phyloP scores from a whole-genome alignment of 2,888 invertebrate species.

The Ischnus inquisitorius region DNA sequence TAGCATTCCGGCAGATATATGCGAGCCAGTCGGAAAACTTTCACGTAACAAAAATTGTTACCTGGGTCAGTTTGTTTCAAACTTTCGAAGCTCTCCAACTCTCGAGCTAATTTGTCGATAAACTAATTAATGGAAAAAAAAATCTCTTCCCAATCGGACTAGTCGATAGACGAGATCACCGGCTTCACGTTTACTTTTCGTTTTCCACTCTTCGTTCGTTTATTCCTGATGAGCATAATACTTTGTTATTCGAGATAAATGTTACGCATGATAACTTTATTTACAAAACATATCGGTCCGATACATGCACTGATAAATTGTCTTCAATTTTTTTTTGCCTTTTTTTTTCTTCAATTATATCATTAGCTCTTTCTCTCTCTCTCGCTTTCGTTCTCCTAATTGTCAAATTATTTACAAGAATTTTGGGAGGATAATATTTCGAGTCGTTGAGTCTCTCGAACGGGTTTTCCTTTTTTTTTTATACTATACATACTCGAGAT shows the following conservation, averaged over 20 bases:
- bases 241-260: constrained; percentile 75
- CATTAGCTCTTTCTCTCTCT: constrained; percentile 43
- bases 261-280: constrained; percentile 82
- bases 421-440: constrained; percentile 71
- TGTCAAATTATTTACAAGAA: constrained; percentile 81
- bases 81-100: too few relatives aligned
- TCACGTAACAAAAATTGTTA: too few relatives aligned
- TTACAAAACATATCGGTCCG: constrained; percentile 81
- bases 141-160: too few relatives aligned
- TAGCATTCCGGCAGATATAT: too few relatives aligned
- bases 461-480: constrained; percentile 62
- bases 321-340: constrained; percentile 66
- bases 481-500: constrained; percentile 65
- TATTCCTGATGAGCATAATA: constrained; percentile 65
- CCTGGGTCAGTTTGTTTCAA: too few relatives aligned
- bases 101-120: neutral
- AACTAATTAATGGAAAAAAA: constrained; percentile 8
- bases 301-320: constrained; percentile 79
- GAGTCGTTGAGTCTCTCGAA: constrained; percentile 70
- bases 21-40: too few relatives aligned
- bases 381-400: constrained; percentile 64
- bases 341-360: constrained; percentile 33
- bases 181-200: constrained; percentile 19
- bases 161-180: constrained; percentile 2
- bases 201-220: constrained; percentile 43